phyloP scores from a whole-genome alignment of 2,113 vertebrate genomes.

The Polyodon spathula region DNA sequence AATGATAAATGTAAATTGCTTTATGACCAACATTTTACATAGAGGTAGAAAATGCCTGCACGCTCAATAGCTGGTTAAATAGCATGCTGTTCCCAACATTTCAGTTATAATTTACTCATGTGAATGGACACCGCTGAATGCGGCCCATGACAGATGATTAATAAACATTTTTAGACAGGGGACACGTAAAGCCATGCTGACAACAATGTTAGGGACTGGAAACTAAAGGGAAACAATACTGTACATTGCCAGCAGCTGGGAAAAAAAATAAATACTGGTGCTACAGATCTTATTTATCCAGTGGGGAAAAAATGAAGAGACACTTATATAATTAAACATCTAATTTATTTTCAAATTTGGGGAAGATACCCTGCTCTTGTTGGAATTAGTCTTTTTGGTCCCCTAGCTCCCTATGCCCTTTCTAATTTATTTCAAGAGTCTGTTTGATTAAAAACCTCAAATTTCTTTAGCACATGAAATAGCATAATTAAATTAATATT shows the following conservation, averaged over 20 bases:
- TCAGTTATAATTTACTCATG: slow-evolving; percentile 50
- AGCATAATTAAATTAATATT: slow-evolving; percentile 75
- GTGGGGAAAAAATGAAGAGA: not conserved
- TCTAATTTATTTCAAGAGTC: slow-evolving; percentile 57
- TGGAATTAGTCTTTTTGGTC: slow-evolving; percentile 39
- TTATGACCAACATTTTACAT: slow-evolving; percentile 50
- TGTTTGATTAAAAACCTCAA: slow-evolving; percentile 52
- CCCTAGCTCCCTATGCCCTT: slow-evolving; percentile 42
- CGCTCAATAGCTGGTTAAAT: slow-evolving; percentile 39
- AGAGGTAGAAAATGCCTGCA: slow-evolving; percentile 56
- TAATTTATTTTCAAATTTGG: too few species aligned
- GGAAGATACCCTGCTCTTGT: slow-evolving; percentile 39
- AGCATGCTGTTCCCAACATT: slow-evolving; percentile 34
- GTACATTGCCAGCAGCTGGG: slow-evolving; percentile 14
- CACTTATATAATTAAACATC: too few species aligned
- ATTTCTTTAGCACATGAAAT: slow-evolving; percentile 57
- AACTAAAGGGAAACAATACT: slow-evolving; percentile 20
- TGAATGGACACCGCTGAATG: slow-evolving; percentile 34
- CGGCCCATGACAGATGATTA: slow-evolving; percentile 47
- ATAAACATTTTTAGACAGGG: slow-evolving; percentile 39
- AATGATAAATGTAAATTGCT: too few species aligned
- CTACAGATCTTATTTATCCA: not conserved
- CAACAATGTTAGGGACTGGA: slow-evolving; percentile 26
- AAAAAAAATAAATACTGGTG: too few species aligned
- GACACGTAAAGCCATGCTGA: slow-evolving; percentile 26